Base-by-base conservation (phyloP, 2,888 invertebrate genomes). In the Microchrysa polita region DNA sequence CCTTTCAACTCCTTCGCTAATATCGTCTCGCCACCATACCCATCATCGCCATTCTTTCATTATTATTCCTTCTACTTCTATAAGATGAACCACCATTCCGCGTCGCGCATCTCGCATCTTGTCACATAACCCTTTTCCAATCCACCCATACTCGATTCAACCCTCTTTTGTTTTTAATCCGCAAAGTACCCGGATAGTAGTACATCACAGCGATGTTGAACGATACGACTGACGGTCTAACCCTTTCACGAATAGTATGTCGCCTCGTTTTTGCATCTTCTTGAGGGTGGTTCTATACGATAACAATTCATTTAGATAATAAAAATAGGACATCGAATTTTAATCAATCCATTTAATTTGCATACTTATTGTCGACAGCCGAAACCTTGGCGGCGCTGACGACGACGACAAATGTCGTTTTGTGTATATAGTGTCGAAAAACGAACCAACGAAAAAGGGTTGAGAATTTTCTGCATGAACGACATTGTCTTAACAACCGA, bases 341-440 rank as follows among this genome's bases (percentile, higher is more conserved):
- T 82, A 83, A 83, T 83, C 83, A 83, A 83, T 83, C 82, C 82
- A 79, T 80, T 79, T 74, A 78, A 78, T 78, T 79, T 79, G 79
- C 79, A 79, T 77, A 77, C 76, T 71, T 71, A 75, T 72, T 76
- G 75, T 72, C 59, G 27, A 20, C 59, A 34, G 23, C 22, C 4
- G 53, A 27, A 34, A 55, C 55, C 53, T 14, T 48, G 48, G 27
- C 53, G 34, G 16, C 10, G 18, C 2, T 16, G 44, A 42, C 44
- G 18, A 14, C 42, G 44, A 42, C 44, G 20, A 42, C 16, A 10
- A 42, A 34, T 18, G n/a, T 20, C 1, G 10, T 16, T 48, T 48
- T 48, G 48, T 55, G 27, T 23, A 10, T 34, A 61, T 16, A 9
- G n/a, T 12, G 61, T 10, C 42, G 23, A 40, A 12, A n/a, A 16